Percentiles rank a stretch among this genome's conserved stretches.
Evolutionary conservation across 1,140 invertebrate species (phyloP).

Genomic region (Gerris buenoi): DNA sequence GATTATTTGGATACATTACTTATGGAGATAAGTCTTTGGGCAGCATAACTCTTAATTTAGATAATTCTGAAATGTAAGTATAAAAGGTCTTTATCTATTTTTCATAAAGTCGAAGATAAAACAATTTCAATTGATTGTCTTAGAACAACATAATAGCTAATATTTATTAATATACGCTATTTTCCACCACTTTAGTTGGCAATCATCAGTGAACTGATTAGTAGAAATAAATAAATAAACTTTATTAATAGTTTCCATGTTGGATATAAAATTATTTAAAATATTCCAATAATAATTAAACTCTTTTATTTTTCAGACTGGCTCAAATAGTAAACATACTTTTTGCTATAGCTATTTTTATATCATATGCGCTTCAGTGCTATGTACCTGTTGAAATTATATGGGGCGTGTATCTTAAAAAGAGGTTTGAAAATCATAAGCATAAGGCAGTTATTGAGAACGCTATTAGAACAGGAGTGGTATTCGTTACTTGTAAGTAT

Average conservation of each 20-base stretch:
- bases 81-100: too few relatives aligned
- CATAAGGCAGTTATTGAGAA: conserved; percentile 40
- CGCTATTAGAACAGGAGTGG: conserved; percentile 43
- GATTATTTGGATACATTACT: conserved; percentile 68
- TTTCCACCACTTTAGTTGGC: too few relatives aligned
- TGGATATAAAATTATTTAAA: too few relatives aligned
- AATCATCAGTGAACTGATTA: too few relatives aligned
- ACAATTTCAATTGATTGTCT: too few relatives aligned
- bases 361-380: conserved; percentile 82
- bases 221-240: too few relatives aligned
- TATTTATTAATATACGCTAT: too few relatives aligned
- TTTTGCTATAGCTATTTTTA: conserved; percentile 75
- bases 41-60: conserved; percentile 59
- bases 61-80: conserved; percentile 35
- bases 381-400: conserved; percentile 85
- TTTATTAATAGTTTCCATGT: too few relatives aligned
- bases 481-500: conserved; percentile 57
- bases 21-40: conserved; percentile 48
- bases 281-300: too few relatives aligned
- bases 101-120: too few relatives aligned
- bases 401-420: conserved; percentile 58
- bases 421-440: conserved; percentile 35
- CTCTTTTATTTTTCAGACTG: conserved; percentile 54
- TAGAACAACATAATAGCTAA: too few relatives aligned
- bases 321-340: conserved; percentile 61